Conservation (phyloP, 2,113 vertebrate genomes). For the Pampusana beccarii region DNA sequence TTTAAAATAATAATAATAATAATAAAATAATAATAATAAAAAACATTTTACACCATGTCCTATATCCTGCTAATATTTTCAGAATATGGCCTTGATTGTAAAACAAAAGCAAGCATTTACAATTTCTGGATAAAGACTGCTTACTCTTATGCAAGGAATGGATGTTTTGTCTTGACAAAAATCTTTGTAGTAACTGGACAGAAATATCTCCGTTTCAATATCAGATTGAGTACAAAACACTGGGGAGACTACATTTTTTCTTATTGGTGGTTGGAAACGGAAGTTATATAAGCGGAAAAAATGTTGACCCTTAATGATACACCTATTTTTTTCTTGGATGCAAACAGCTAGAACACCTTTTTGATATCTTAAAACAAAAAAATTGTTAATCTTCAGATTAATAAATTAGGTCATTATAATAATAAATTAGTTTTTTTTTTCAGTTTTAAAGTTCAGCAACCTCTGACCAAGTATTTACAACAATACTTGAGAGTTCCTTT, state of each 20-base stretch:
- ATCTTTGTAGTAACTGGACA: constrained; percentile 75
- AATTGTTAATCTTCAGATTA: constrained; percentile 86
- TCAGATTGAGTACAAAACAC: constrained; percentile 70
- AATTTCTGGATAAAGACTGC: constrained; percentile 79
- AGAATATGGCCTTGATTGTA: constrained; percentile 83
- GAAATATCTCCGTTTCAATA: constrained; percentile 76
- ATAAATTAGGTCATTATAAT: constrained; percentile 94
- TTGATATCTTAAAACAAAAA: constrained; percentile 85
- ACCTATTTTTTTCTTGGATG: constrained; percentile 79
- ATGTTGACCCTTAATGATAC: constrained; percentile 82
- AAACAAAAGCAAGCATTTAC: constrained; percentile 85
- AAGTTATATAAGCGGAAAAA: constrained; percentile 75
- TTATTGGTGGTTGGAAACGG: constrained; percentile 75
- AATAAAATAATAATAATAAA: constrained; percentile 74
- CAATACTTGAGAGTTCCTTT: constrained; percentile 92
- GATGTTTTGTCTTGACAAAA: constrained; percentile 79
- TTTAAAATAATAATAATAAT: constrained; percentile 75
- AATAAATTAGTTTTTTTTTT: constrained; percentile 90
- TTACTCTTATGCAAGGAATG: constrained; percentile 80
- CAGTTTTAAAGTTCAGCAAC: constrained; percentile 87
- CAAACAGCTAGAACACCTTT: constrained; percentile 85
- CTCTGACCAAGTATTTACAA: constrained; percentile 94
- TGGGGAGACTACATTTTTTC: constrained; percentile 66
- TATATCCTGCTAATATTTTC: constrained; percentile 83
- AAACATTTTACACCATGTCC: constrained; percentile 81